phyloP scores from a whole-genome alignment of 2,113 vertebrate genomes.

The Ciconia stormi region DNA sequence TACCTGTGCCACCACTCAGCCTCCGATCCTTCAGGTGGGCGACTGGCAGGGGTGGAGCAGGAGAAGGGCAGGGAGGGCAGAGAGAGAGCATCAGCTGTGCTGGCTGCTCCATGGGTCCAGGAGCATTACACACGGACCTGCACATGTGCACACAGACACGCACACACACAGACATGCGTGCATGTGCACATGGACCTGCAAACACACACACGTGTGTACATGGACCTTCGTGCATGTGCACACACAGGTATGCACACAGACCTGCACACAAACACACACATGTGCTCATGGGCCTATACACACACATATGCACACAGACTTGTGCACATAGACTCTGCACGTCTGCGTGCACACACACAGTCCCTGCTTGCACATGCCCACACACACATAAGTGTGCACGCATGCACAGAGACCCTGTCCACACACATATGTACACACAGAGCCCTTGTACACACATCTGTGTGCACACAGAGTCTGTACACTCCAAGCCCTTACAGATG shows the following conservation, averaged over 20 bases:
- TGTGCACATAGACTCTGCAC: not conserved
- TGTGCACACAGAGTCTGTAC: not conserved
- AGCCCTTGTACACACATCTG: not conserved
- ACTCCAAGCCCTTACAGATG: rapidly evolving
- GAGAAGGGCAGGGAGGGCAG: constrained; percentile 62
- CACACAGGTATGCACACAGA: too few relatives aligned
- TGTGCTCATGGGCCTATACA: not conserved
- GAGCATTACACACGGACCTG: not conserved
- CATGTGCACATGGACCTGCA: not conserved
- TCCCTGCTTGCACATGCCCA: not conserved
- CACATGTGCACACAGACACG: not conserved
- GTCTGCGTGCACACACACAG: not conserved
- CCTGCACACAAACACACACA: not conserved
- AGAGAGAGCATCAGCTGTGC: not conserved
- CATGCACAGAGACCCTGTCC: not conserved
- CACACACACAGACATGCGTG: not conserved
- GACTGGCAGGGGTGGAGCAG: constrained; percentile 84
- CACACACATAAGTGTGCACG: not conserved
- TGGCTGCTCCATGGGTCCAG: rapidly evolving
- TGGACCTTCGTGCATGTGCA: not conserved
- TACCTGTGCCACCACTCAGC: constrained; percentile 98
- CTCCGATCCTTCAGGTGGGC: constrained; percentile 98
- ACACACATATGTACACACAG: not conserved
- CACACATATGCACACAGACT: too few relatives aligned
- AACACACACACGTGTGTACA: not conserved